Evolutionary conservation across 1,140 invertebrate species (phyloP), one percentile per base, ranked within the genome.

Genomic region (Polyergus mexicanus): DNA sequence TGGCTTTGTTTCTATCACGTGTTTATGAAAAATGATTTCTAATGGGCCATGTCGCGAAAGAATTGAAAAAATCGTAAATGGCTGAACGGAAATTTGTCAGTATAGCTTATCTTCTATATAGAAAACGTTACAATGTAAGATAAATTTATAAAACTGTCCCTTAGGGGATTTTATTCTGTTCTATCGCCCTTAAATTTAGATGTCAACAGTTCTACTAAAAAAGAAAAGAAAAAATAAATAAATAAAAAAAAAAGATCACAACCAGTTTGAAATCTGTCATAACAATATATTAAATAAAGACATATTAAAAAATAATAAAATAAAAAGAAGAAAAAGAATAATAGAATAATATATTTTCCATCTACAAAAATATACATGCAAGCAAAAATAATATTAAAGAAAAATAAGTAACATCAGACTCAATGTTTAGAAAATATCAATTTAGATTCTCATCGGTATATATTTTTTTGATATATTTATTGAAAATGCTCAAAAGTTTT

Each of bases 121-220:
- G 28, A 86, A n/a, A 84, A 72, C 47, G n/a, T 60, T 76, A 69
- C 87, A 81, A 51, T 75, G 28, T 44, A 32, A 51, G 85, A 60
- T 69, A 68, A 66, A 92, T 94, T 94, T 91, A 94, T 94, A 94
- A 94, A 94, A 94, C 93, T 94, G 93, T 94, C 93, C 92, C 93
- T 94, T 94, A 92, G 92, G 92, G 92, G 93, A 93, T 93, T 80
- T 93, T 77, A 91, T 93, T 93, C 89, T 90, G 84, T 92, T 89
- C 71, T 89, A 91, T 91, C 87, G 84, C 92, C 89, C 92, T 94
- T 93, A 94, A 92, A 92, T 93, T 91, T 94, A 93, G 91, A 93
- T 94, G 91, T 89, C 88, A 90, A 93, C 91, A 93, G 92, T 93
- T 93, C 91, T 93, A 93, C 85, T 28, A 86, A 89, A 91, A 92